These are phyloP conservation scores for Ellobium chinense DNA, from an alignment of 2,888 invertebrate genomes.

Conservation along the genomic window DNA sequence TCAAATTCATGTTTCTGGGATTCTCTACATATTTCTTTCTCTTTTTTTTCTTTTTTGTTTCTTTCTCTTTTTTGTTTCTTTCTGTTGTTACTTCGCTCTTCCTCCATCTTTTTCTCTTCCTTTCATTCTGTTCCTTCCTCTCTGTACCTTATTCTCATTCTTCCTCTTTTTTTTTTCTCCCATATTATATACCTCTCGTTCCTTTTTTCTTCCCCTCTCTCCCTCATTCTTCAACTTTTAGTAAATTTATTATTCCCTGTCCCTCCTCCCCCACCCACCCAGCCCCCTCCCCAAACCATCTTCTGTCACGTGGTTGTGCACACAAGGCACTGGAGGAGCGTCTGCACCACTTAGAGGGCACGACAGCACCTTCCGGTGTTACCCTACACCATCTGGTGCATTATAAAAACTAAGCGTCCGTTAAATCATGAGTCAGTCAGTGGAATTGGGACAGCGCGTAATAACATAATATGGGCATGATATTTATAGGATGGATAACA, in stretches of 20 bases:
- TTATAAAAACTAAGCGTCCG: too few relatives aligned
- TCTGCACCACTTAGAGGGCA: too few relatives aligned
- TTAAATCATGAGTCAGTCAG: too few relatives aligned
- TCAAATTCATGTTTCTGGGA: neutral
- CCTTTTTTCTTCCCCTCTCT: neutral
- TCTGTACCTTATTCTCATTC: neutral
- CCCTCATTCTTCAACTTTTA: neutral
- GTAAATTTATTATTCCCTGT: neutral
- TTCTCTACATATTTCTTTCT: neutral
- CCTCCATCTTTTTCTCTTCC: neutral
- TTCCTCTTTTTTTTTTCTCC: neutral
- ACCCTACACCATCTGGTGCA: too few relatives aligned
- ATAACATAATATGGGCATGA: too few relatives aligned
- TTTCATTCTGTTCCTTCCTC: neutral
- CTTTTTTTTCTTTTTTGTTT: neutral
- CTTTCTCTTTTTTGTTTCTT: slow-evolving; percentile 22
- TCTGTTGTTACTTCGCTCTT: slow-evolving; percentile 32
- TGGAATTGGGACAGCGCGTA: too few relatives aligned
- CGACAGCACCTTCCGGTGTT: too few relatives aligned
- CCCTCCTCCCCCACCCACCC: neutral
- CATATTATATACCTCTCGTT: too few relatives aligned
- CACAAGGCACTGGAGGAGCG: too few relatives aligned
- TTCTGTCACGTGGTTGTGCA: too few relatives aligned
- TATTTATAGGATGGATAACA: too few relatives aligned
- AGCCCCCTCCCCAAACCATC: too few relatives aligned